Evolutionary conservation across 2,888 invertebrate genomes (phyloP).

Genomic region (Noctua comes): DNA sequence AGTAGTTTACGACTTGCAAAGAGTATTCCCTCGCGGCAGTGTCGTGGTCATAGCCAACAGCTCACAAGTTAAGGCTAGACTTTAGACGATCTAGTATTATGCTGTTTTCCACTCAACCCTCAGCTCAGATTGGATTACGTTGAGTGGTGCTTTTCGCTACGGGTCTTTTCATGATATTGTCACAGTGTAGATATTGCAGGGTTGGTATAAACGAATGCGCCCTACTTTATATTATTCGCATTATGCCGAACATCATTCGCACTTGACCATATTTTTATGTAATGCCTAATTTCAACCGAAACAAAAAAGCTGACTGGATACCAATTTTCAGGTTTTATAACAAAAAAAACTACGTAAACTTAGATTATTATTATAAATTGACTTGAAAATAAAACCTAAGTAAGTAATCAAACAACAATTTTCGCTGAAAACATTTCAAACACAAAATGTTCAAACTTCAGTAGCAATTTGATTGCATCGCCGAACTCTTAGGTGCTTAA

Average conservation of each 20-base stretch:
- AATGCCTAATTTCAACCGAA: neutral
- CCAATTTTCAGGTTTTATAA: neutral
- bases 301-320: neutral
- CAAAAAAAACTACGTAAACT: slow-evolving; percentile 6
- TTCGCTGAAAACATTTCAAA: slow-evolving; percentile 10
- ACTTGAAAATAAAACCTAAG: neutral
- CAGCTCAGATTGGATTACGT: slow-evolving; percentile 29
- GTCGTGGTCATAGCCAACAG: slow-evolving; percentile 11
- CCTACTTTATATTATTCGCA: neutral
- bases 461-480: slow-evolving; percentile 3
- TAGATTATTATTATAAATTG: neutral
- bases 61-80: slow-evolving; percentile 39
- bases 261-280: neutral
- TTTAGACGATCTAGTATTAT: slow-evolving; percentile 26
- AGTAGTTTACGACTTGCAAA: slow-evolving; percentile 11
- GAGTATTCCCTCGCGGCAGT: slow-evolving; percentile 1
- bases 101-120: slow-evolving; percentile 30
- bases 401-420: slow-evolving; percentile 10
- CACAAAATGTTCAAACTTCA: slow-evolving; percentile 13
- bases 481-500: slow-evolving; percentile 14
- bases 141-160: slow-evolving; percentile 1
- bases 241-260: neutral
- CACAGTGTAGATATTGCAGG: too few species aligned
- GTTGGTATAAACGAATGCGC: neutral
- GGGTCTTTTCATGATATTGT: neutral